Percentiles rank a stretch among this genome's conserved stretches.
These are phyloP conservation scores for Nomada ferruginata DNA, from an alignment of 2,888 invertebrate genomes.

Conservation along the genomic window DNA sequence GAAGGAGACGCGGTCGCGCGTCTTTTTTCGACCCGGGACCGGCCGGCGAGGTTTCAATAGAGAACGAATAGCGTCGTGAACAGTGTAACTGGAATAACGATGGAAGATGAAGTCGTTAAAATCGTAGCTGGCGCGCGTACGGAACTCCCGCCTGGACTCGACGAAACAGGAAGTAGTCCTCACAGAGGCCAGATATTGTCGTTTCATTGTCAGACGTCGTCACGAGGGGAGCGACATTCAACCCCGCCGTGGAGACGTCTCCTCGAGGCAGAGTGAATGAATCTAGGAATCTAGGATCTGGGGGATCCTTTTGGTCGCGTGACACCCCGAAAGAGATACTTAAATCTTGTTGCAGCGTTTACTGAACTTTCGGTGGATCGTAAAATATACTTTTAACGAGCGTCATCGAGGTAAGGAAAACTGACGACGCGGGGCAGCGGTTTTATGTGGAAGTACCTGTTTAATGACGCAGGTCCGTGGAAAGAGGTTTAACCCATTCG, in stretches of 20 bases:
- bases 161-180: conserved; percentile 24
- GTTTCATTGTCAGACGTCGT: conserved; percentile 6
- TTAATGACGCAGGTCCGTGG: too few species aligned
- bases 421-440: too few species aligned
- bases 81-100: conserved; percentile 22
- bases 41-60: conserved; percentile 41
- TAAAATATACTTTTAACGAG: too few species aligned
- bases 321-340: neutral
- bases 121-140: conserved; percentile 13
- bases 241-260: conserved; percentile 21
- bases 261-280: neutral
- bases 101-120: conserved; percentile 59
- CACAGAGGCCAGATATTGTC: neutral
- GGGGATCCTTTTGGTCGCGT: neutral
- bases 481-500: too few species aligned
- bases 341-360: too few species aligned
- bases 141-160: neutral
- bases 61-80: conserved; percentile 44
- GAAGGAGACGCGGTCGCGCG: conserved; percentile 46
- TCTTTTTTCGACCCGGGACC: conserved; percentile 36
- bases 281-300: too few species aligned
- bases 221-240: conserved; percentile 8
- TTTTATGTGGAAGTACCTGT: too few species aligned
- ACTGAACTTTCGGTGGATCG: too few species aligned
- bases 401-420: too few species aligned